Conservation (phyloP, 2,797 vertebrate species). For the Gorsachius magnificus region DNA sequence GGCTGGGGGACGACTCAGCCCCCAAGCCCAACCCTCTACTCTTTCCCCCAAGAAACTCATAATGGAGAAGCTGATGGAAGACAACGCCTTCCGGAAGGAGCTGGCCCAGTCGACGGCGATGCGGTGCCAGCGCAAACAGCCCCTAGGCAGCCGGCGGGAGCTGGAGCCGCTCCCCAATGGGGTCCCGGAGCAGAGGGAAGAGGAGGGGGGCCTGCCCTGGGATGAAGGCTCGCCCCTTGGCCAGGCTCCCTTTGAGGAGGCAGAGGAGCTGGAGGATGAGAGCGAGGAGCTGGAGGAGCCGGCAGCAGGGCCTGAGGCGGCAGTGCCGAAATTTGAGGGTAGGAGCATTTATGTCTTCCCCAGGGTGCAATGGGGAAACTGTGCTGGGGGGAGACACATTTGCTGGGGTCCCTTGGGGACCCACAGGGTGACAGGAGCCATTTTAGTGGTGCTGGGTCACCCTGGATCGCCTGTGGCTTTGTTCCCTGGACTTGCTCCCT, state of each 20-base stretch:
- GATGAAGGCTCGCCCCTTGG: conserved; percentile 8
- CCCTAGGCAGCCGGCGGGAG: conserved; percentile 52
- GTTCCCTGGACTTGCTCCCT: not conserved
- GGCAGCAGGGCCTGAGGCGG: conserved; percentile 8
- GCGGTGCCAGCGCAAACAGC: conserved; percentile 80
- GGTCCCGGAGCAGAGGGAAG: not conserved
- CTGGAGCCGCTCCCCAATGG: not conserved
- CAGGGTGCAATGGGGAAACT: accelerated
- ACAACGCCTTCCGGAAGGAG: conserved; percentile 78
- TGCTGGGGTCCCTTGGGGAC: not conserved
- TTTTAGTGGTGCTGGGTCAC: accelerated
- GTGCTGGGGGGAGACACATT: accelerated
- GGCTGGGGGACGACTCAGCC: accelerated
- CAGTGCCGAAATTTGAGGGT: conserved; percentile 86
- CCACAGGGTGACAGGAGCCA: accelerated
- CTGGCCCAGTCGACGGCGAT: conserved; percentile 79
- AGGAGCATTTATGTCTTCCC: not conserved
- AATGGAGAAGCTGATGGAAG: conserved; percentile 84
- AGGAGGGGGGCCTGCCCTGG: not conserved
- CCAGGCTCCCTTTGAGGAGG: not conserved
- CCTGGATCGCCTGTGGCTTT: accelerated
- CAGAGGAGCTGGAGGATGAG: not conserved
- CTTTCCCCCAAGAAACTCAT: conserved; percentile 79
- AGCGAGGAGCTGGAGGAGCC: not conserved
- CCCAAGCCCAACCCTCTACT: not conserved